phyloP scores from a whole-genome alignment of 2,888 invertebrate species.

The Pyrgus malvae region DNA sequence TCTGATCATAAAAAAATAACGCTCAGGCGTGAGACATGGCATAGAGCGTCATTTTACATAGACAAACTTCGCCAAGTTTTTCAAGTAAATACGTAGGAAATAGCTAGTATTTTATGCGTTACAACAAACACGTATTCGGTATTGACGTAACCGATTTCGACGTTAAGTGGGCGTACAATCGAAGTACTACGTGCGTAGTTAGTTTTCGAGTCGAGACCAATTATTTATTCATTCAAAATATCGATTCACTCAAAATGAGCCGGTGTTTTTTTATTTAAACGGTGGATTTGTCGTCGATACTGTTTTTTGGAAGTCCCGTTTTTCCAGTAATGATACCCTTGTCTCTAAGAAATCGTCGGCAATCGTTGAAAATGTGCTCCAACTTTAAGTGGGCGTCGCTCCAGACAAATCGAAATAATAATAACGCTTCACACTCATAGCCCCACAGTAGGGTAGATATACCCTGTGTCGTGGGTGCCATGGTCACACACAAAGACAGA shows the following conservation, averaged over 20 bases:
- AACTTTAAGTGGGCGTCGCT: too few species aligned
- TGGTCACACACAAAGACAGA: too few species aligned
- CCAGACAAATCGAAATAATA: too few species aligned
- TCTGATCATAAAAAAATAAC: too few species aligned
- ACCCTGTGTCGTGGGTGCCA: too few species aligned
- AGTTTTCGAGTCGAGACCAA: slow-evolving; percentile 28
- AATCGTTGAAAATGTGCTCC: too few species aligned
- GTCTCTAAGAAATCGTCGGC: too few species aligned
- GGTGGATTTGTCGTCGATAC: neutral
- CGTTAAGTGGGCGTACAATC: slow-evolving; percentile 18
- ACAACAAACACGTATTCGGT: neutral
- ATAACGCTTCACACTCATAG: too few species aligned
- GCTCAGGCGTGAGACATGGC: too few species aligned
- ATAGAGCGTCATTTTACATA: too few species aligned
- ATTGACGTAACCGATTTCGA: slow-evolving; percentile 1
- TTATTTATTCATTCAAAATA: slow-evolving; percentile 55
- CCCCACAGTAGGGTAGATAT: too few species aligned
- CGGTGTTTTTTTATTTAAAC: slow-evolving; percentile 39
- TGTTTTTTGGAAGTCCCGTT: neutral
- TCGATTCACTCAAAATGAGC: slow-evolving; percentile 47
- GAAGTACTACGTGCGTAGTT: slow-evolving; percentile 17
- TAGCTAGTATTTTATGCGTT: neutral
- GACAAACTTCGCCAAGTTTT: neutral
- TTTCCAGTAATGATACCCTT: too few species aligned
- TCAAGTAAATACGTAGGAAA: neutral